Percentiles rank a stretch among this genome's conserved stretches.
phyloP scores from a whole-genome alignment of 2,797 vertebrate species.

The Micromesistius poutassou region DNA sequence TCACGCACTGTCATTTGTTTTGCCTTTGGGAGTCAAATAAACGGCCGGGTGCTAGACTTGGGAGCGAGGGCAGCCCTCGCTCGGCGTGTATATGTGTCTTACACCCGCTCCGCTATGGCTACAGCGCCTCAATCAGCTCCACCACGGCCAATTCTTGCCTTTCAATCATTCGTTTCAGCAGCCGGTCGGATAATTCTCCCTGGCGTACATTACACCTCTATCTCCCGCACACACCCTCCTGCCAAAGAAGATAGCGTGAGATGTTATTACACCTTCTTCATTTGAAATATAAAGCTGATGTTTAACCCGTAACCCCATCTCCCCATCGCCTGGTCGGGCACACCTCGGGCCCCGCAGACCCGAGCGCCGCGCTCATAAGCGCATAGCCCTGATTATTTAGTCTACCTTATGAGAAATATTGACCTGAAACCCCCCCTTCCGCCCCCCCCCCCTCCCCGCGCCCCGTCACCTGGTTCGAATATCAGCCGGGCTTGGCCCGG shows the following conservation, averaged over 20 bases:
- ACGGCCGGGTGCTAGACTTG: slow-evolving; percentile 30
- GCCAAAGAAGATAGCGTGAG: slow-evolving; percentile 47
- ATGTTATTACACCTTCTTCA: slow-evolving; percentile 20
- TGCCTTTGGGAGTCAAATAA: slow-evolving; percentile 55
- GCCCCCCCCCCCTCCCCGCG: no score
- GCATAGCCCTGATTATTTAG: slow-evolving; percentile 63
- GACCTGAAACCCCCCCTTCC: slow-evolving; percentile 38
- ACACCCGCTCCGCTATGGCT: slow-evolving; percentile 37
- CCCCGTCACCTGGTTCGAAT: slow-evolving; percentile 64
- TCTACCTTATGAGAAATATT: slow-evolving; percentile 66
- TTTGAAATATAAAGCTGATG: slow-evolving; percentile 48
- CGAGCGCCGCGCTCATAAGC: slow-evolving; percentile 24
- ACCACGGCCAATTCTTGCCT: slow-evolving; percentile 14
- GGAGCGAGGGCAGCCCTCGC: slow-evolving; percentile 19
- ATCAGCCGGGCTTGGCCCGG: slow-evolving; percentile 48
- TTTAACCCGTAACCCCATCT: slow-evolving; percentile 55
- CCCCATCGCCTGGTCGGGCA: slow-evolving; percentile 13
- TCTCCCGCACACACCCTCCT: slow-evolving; percentile 40
- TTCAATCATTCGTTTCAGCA: slow-evolving; percentile 1
- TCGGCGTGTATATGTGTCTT: slow-evolving; percentile 48
- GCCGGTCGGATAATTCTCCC: no score
- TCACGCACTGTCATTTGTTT: slow-evolving; percentile 51
- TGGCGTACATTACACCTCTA: slow-evolving; percentile 24
- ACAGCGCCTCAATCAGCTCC: slow-evolving; percentile 25
- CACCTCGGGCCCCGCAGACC: slow-evolving; percentile 18